Percentiles rank a stretch among this genome's conserved stretches.
phyloP scores from a whole-genome alignment of 2,888 invertebrate species.

The Rhamphomyia laevipes region DNA sequence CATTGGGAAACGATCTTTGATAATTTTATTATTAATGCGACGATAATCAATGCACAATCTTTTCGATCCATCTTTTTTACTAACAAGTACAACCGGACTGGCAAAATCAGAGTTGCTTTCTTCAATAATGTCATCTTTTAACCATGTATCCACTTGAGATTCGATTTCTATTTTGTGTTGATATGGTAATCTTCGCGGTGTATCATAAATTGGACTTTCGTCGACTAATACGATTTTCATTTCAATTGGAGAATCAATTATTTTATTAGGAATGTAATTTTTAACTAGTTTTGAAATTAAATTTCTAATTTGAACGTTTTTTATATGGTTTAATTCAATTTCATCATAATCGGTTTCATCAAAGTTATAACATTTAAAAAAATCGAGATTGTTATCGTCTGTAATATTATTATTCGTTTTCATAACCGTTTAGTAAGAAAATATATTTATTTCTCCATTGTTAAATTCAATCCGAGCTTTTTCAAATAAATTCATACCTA shows the following conservation, averaged over 20 bases:
- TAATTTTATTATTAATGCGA: slow-evolving; percentile 7
- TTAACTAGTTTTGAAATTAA: not conserved
- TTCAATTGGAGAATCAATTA: slow-evolving; percentile 3
- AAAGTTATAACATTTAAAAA: slow-evolving; percentile 3
- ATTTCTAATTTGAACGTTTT: not conserved
- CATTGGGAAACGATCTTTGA: slow-evolving; percentile 6
- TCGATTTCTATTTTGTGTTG: not conserved
- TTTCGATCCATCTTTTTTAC: slow-evolving; percentile 9
- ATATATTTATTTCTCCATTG: not conserved
- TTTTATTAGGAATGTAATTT: not conserved
- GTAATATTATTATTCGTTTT: too few relatives aligned
- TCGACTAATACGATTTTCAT: slow-evolving; percentile 4
- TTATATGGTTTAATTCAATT: slow-evolving; percentile 3
- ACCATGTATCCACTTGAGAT: slow-evolving; percentile 1
- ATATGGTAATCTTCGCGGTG: not conserved
- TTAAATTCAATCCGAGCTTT: not conserved
- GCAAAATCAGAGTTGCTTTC: slow-evolving; percentile 7
- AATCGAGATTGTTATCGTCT: not conserved
- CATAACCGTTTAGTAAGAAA: not conserved
- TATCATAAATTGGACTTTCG: slow-evolving; percentile 1
- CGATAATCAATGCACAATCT: slow-evolving; percentile 8
- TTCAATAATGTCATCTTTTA: slow-evolving; percentile 2
- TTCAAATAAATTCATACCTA: slow-evolving; percentile 2
- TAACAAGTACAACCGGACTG: slow-evolving; percentile 7
- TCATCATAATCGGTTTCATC: slow-evolving; percentile 1